Evolutionary conservation across 2,797 vertebrate species (phyloP), one percentile per base, ranked within the genome.

Genomic region (Fringilla coelebs): DNA sequence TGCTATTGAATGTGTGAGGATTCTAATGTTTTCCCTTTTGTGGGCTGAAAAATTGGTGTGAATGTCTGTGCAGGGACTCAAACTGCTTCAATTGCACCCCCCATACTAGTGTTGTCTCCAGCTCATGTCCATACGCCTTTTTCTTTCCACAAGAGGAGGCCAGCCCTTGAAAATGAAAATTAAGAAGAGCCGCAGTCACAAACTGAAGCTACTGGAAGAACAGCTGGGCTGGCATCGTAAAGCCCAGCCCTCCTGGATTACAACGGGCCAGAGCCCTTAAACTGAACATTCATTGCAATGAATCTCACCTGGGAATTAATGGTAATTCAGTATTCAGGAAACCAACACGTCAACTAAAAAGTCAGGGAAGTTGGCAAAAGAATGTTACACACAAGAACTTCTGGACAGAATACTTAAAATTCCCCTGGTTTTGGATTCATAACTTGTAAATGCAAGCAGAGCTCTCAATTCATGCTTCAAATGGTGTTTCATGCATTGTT

Each of bases 221-320:
- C 13, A 46, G n/a, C 34, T 36, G 26, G 34, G 31, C 3, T 63
- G 43, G 25, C 26, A 48, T 3, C 24, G 54, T 0, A 54, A 61
- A 74, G 28, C 19, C 49, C 41, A 70, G 41, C 45, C 16, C 26
- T 63, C 40, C 29, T 3, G 3, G 17, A 14, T 40, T 46, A 57
- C 3, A 2, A 9, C 0, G 0, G 24, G 28, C 54, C 3, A 17
- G 4, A 25, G 62, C 29, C 76, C 32, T 81, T 29, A 29, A 60
- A 75, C 21, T 9, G 18, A 2, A 17, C 8, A 10, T 10, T 45
- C 17, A 6, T 1, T 4, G 14, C 25, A 1, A 2, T 4, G 17
- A 81, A 58, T 32, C 60, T 62, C 72, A 67, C 57, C 51, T 45
- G n/a, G 5, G 18, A 57, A 54, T 36, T 60, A 51, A 43, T 3